Base-by-base conservation (phyloP, 2,888 invertebrate species). In the Drosophila testacea region DNA sequence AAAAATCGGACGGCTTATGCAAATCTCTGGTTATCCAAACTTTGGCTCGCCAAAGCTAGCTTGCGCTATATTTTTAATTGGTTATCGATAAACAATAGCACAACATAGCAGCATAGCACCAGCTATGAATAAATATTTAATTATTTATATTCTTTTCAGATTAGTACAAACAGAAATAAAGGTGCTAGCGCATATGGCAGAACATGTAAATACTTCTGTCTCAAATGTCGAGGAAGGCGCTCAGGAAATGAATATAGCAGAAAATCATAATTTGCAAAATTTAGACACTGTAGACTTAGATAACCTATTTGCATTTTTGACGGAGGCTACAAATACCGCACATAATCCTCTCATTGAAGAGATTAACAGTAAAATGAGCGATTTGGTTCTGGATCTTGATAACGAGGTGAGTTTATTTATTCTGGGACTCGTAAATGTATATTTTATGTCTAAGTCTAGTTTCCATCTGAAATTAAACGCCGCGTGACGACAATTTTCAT, bases 251-350 rank as follows among this genome's bases (percentile, higher is more conserved):
- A 41, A 22, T 13, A 4, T 65, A 27, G 75, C 74, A 5, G 89
- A 88, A 50, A 80, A 89, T n/a, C 73, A 80, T 0, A 82, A 84
- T 54, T 91, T 55, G 73, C 93, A 69, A 90, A 93, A 84, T 75
- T 92, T 95, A 7, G 96, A 96, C 88, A 96, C 96, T 0, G 96
- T 97, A 0, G 97, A 97, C 91, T 93, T 98, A 85, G 98, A 98
- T 92, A 97, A 97, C 92, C 93, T 98, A 83, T 98, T 98, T 93
- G 97, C 97, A 65, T 98, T 98, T 93, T 93, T 98, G 27, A 96
- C 97, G 0, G 97, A 97, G 83, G 96, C 96, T 41, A 94, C 94
- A 1, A 94, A 93, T 36, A 94, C 93, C 11, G 94, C 94, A 84
- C 94, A 94, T 82, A 95, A 95, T 75, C 94, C 95, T 51, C 93